Evolutionary conservation across 2,113 vertebrate species (phyloP).

Genomic region (Chaenogobius annularis): DNA sequence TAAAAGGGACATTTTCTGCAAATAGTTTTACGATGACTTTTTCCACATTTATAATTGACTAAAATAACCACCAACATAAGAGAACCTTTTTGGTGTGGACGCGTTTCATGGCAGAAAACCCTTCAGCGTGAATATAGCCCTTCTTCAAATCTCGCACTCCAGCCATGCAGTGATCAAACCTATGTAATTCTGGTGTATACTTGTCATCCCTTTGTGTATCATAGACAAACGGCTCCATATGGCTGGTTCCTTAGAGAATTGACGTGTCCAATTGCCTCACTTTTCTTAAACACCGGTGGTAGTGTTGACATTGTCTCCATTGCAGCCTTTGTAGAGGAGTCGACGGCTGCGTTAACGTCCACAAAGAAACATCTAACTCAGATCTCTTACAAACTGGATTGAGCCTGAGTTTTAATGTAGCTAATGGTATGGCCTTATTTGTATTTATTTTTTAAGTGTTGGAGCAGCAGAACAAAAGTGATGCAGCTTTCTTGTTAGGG

Average conservation of each 20-base stretch:
- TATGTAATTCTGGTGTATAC: background rate
- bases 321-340: background rate
- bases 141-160: background rate
- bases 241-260: background rate
- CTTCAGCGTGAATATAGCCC: background rate
- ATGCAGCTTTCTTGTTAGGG: no score
- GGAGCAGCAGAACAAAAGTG: no score
- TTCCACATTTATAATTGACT: no score
- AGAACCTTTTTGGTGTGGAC: background rate
- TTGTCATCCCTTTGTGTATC: background rate
- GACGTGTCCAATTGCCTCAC: background rate
- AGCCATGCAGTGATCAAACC: background rate
- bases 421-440: no score
- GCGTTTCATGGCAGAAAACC: background rate
- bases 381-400: background rate
- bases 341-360: background rate
- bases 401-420: no score
- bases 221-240: slow-evolving; percentile 3
- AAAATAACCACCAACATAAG: no score
- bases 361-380: background rate
- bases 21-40: no score
- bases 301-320: background rate
- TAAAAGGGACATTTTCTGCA: no score
- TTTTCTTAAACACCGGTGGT: background rate
- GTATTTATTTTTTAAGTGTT: no score